Evolutionary conservation across 2,888 invertebrate genomes (phyloP).

Genomic region (Ditula angustiorana): DNA sequence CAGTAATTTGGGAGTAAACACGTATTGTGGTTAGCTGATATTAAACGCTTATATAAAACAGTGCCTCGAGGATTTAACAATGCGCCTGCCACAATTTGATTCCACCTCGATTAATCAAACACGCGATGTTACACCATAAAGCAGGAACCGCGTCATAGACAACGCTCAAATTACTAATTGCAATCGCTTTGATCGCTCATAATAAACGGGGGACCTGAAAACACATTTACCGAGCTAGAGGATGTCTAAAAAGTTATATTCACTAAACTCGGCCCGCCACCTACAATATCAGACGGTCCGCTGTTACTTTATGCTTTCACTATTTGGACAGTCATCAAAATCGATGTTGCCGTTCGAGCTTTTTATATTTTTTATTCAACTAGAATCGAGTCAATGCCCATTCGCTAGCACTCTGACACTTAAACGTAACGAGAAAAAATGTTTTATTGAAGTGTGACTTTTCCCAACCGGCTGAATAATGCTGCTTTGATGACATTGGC

Average conservation of each 20-base stretch:
- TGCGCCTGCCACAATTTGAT: slow-evolving; percentile 9
- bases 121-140: slow-evolving; percentile 15
- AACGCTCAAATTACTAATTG: slow-evolving; percentile 25
- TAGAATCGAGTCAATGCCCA: slow-evolving; percentile 26
- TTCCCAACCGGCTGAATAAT: background rate
- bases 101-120: slow-evolving; percentile 30
- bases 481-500: background rate
- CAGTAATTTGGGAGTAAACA: background rate
- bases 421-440: slow-evolving; percentile 27
- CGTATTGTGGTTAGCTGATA: background rate
- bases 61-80: slow-evolving; percentile 12
- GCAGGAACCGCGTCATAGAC: slow-evolving; percentile 12
- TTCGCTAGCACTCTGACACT: slow-evolving; percentile 16
- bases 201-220: slow-evolving; percentile 8
- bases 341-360: slow-evolving; percentile 42
- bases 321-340: slow-evolving; percentile 56
- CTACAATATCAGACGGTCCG: slow-evolving; percentile 37
- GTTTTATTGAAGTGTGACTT: slow-evolving; percentile 12
- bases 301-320: slow-evolving; percentile 68
- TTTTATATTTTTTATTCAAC: slow-evolving; percentile 45
- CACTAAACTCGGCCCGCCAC: background rate
- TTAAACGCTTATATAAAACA: background rate
- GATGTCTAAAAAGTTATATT: background rate
- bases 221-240: slow-evolving; percentile 6
- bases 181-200: slow-evolving; percentile 2